A percentile compares a stretch with the other conserved stretches of the same genome.
Evolutionary conservation across 1,140 invertebrate species (phyloP).

Genomic region (Prorops nasuta): DNA sequence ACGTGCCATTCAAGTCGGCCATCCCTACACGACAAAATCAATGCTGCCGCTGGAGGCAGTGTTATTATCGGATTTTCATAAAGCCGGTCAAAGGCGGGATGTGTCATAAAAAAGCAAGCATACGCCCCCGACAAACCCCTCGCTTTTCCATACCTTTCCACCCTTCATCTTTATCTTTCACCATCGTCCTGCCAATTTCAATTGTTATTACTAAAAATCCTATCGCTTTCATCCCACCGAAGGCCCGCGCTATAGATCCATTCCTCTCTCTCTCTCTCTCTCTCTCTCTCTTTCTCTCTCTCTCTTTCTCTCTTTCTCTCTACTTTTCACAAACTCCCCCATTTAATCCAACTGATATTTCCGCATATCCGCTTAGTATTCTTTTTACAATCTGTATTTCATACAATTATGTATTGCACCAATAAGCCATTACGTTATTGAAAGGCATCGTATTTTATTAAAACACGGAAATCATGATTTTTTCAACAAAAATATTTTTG

Average conservation of each 20-base stretch:
- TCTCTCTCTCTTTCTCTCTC: conserved; percentile 1
- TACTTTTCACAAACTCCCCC: conserved; percentile 2
- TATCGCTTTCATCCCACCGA: no score
- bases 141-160: background rate
- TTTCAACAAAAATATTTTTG: no score
- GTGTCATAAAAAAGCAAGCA: conserved; percentile 18
- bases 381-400: no score
- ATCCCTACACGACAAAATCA: conserved; percentile 15
- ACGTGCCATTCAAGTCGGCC: background rate
- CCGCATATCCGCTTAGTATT: no score
- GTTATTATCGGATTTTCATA: conserved; percentile 38
- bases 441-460: no score
- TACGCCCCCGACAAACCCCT: conserved; percentile 4
- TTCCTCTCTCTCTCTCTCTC: conserved; percentile 8
- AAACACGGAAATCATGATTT: no score
- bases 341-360: no score
- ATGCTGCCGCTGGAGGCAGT: background rate
- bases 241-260: no score
- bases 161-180: background rate
- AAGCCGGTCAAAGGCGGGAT: conserved; percentile 25
- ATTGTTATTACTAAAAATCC: no score
- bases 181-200: background rate
- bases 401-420: no score
- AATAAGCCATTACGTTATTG: no score
- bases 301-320: background rate